Percentiles rank a stretch among this genome's conserved stretches.
Conservation (phyloP, 1,140 invertebrate genomes). For the Anagrus nilaparvatae region DNA sequence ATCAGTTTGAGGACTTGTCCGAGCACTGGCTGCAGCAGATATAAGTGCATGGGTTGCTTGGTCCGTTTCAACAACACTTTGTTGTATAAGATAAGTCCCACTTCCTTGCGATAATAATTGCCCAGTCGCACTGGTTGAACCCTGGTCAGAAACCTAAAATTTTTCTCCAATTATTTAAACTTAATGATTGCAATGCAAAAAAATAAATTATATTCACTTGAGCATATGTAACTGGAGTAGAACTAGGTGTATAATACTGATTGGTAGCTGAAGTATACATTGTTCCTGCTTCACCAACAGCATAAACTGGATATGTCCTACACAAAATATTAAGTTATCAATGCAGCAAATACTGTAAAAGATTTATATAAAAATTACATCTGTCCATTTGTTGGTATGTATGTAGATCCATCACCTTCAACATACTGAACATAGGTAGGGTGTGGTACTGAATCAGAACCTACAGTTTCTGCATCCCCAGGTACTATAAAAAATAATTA, state of each 20-base stretch:
- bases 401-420: constrained; percentile 57
- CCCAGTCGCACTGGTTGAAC: constrained; percentile 44
- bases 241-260: constrained; percentile 51
- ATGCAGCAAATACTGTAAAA: constrained; percentile 1
- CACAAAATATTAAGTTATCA: constrained; percentile 17
- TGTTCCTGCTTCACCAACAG: constrained; percentile 62
- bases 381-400: constrained; percentile 56
- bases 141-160: constrained; percentile 33
- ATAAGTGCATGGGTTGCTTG: constrained; percentile 48
- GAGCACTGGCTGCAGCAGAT: constrained; percentile 46
- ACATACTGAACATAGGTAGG: constrained; percentile 63
- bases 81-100: constrained; percentile 56
- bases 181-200: constrained; percentile 15
- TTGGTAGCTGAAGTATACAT: constrained; percentile 58
- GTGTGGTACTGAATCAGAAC: constrained; percentile 45
- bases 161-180: constrained; percentile 8
- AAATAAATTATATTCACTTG: constrained; percentile 44
- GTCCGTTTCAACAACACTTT: constrained; percentile 50
- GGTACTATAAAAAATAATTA: constrained; percentile 39
- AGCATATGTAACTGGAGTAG: constrained; percentile 46
- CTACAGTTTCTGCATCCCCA: constrained; percentile 43
- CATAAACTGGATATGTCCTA: constrained; percentile 77
- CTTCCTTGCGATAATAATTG: constrained; percentile 44
- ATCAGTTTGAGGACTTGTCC: constrained; percentile 66
- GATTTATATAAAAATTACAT: constrained; percentile 38